Evolutionary conservation across 2,888 invertebrate genomes (phyloP).

Genomic region (Drosophila glabriapex): DNA sequence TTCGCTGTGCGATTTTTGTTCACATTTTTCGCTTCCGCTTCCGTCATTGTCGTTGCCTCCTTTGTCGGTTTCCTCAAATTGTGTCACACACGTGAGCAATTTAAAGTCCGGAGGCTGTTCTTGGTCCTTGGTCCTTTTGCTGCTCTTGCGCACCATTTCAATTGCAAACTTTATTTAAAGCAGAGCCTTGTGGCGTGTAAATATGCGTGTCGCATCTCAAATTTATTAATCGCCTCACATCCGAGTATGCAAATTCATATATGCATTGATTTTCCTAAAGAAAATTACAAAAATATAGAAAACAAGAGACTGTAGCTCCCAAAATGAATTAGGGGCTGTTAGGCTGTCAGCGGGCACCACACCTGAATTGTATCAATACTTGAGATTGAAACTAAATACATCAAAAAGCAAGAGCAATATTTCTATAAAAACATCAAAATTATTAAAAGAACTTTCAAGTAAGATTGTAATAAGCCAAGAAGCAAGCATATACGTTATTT

Average conservation of each 20-base stretch:
- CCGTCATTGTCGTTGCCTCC: conserved; percentile 58
- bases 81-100: conserved; percentile 82
- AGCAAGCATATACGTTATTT: not conserved
- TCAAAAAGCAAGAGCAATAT: not conserved
- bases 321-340: not conserved
- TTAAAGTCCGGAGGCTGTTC: conserved; percentile 56
- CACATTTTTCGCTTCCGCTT: conserved; percentile 72
- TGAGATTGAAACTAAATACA: not conserved
- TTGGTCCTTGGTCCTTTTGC: conserved; percentile 32
- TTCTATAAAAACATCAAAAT: not conserved
- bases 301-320: not conserved
- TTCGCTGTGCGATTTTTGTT: conserved; percentile 67
- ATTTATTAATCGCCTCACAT: conserved; percentile 69
- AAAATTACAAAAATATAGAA: not conserved
- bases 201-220: conserved; percentile 56
- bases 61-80: conserved; percentile 49
- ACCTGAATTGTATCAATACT: not conserved
- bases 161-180: conserved; percentile 77
- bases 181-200: conserved; percentile 53
- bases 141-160: conserved; percentile 59
- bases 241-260: conserved; percentile 69
- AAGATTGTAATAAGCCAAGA: not conserved
- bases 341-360: not conserved
- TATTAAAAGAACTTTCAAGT: not conserved
- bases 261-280: conserved; percentile 60